These are phyloP conservation scores for Procambarus clarkii DNA, from an alignment of 1,140 invertebrate species.

Conservation along the genomic window DNA sequence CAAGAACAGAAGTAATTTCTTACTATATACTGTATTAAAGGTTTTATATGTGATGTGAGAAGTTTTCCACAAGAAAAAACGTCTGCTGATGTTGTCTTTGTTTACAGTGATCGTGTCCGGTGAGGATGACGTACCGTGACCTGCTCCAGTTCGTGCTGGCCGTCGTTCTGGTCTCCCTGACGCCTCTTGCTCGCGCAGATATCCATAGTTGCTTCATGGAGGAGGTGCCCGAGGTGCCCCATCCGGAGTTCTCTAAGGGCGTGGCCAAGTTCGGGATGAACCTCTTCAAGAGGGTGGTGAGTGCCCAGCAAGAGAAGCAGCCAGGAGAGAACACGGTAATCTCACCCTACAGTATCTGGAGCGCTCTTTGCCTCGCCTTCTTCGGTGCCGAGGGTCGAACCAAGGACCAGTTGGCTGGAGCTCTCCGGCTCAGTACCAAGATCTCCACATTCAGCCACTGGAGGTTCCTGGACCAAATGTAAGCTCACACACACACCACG, in stretches of 20 bases:
- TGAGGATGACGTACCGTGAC: background rate
- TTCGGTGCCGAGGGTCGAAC: conserved; percentile 85
- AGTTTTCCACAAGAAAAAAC: too few relatives aligned
- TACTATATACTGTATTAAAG: too few relatives aligned
- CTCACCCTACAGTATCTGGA: conserved; percentile 89
- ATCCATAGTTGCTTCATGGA: background rate
- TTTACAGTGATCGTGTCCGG: too few relatives aligned
- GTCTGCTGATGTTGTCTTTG: too few relatives aligned
- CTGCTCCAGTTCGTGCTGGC: background rate
- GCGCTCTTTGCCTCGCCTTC: conserved; percentile 86
- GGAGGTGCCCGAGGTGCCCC: background rate
- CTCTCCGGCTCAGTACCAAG: conserved; percentile 31
- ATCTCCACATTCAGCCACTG: conserved; percentile 64
- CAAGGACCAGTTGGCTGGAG: background rate
- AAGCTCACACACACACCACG: background rate
- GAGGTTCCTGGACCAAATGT: conserved; percentile 60
- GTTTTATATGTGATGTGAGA: too few relatives aligned
- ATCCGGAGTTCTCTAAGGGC: background rate
- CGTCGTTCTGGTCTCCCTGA: background rate
- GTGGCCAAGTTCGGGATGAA: conserved; percentile 47
- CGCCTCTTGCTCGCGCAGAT: background rate
- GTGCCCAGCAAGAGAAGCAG: conserved; percentile 1
- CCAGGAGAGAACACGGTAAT: conserved; percentile 84
- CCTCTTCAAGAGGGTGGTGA: conserved; percentile 42
- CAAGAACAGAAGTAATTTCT: too few relatives aligned